Conservation (phyloP, 1,140 invertebrate genomes). For the Pseudachorutes palmiensis region DNA sequence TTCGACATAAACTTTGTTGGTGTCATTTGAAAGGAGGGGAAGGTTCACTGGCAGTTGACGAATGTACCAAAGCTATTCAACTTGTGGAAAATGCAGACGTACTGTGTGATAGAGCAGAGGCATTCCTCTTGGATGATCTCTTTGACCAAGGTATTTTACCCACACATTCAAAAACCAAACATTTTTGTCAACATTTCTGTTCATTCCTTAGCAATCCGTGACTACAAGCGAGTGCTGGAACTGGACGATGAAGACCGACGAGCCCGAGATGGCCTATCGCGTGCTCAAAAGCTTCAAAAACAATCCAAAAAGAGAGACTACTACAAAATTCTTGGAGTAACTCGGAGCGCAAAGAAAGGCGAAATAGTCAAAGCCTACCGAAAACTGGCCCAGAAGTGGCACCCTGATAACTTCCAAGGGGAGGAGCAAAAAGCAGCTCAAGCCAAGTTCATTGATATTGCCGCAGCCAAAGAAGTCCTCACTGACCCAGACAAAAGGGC, state of each 20-base stretch:
- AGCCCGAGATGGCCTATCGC: constrained; percentile 80
- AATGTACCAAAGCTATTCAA: constrained; percentile 72
- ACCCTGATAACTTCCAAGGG: constrained; percentile 91
- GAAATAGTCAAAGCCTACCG: constrained; percentile 95
- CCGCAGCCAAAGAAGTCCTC: constrained; percentile 94
- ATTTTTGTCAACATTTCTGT: no score
- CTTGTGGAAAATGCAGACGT: constrained; percentile 67
- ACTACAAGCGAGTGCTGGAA: constrained; percentile 77
- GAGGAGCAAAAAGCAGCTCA: constrained; percentile 84
- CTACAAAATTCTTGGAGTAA: constrained; percentile 91
- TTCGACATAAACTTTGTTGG: constrained; percentile 56
- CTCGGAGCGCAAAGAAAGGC: constrained; percentile 76
- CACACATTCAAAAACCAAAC: no score
- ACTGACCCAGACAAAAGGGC: constrained; percentile 75
- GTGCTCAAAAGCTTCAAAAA: constrained; percentile 88
- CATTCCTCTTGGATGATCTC: constrained; percentile 79
- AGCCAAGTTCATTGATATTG: constrained; percentile 98
- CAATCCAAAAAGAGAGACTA: constrained; percentile 90
- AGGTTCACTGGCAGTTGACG: constrained; percentile 54
- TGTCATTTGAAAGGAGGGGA: constrained; percentile 61
- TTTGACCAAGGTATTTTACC: constrained; percentile 71
- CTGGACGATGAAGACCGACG: constrained; percentile 69
- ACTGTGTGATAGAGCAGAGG: constrained; percentile 86
- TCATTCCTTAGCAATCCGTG: constrained; percentile 61
- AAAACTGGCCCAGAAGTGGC: constrained; percentile 96